These are phyloP conservation scores for Heliconius erato DNA, from an alignment of 2,888 invertebrate genomes.

Conservation along the genomic window DNA sequence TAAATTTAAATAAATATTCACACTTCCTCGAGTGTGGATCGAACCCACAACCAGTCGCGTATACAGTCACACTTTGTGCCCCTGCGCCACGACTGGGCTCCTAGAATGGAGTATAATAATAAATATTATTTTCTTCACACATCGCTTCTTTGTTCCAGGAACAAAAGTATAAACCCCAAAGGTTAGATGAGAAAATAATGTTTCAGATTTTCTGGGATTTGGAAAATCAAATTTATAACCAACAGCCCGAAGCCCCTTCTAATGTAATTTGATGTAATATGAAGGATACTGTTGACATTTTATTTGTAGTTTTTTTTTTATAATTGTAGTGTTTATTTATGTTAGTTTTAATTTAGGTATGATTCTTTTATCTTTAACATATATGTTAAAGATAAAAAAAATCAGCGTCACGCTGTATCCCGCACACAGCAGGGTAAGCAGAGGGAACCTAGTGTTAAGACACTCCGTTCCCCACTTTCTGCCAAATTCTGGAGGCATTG, in stretches of 20 bases:
- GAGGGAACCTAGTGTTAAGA: no score
- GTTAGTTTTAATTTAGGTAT: background rate
- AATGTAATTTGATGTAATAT: constrained; percentile 15
- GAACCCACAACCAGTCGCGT: no score
- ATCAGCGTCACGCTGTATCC: no score
- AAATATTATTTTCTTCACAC: background rate
- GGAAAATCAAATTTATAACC: constrained; percentile 25
- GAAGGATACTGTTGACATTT: background rate
- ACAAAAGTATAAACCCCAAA: constrained; percentile 12
- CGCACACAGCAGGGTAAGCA: no score
- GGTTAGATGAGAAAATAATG: constrained; percentile 36
- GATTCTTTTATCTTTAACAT: no score
- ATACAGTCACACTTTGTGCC: no score
- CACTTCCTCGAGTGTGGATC: no score
- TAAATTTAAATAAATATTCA: no score
- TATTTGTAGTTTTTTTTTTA: background rate
- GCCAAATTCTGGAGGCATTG: no score
- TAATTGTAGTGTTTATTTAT: background rate
- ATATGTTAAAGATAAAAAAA: no score
- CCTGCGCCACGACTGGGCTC: no score
- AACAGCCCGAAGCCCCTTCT: background rate
- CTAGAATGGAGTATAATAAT: background rate
- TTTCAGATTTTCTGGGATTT: constrained; percentile 30
- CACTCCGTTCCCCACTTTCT: no score
- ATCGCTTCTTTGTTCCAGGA: background rate